A percentile compares a stretch with the other conserved stretches of the same genome.
Evolutionary conservation across 2,113 vertebrate genomes (phyloP).

Genomic region (Hyperopisus bebe): DNA sequence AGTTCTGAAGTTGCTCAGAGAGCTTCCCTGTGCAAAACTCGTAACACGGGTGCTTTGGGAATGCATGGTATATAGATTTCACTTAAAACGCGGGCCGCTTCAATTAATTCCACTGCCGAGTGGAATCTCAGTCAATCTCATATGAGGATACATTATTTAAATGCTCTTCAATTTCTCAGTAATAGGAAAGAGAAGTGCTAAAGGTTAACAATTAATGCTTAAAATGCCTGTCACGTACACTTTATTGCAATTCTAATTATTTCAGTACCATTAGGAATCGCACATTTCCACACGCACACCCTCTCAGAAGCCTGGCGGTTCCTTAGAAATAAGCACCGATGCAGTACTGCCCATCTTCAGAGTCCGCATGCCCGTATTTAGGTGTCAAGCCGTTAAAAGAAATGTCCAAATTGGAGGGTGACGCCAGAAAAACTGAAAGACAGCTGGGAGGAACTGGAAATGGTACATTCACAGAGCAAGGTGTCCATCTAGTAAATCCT

Average conservation of each 20-base stretch:
- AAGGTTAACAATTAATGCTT: conserved; percentile 17
- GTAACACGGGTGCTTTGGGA: not conserved
- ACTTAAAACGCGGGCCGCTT: not conserved
- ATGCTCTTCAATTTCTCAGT: conserved; percentile 19
- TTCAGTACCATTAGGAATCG: not conserved
- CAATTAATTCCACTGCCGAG: conserved; percentile 18
- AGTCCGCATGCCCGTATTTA: not conserved
- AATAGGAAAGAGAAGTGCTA: conserved; percentile 5
- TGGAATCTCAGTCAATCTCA: conserved; percentile 20
- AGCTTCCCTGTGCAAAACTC: not conserved
- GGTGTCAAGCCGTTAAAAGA: not conserved
- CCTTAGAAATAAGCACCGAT: not conserved
- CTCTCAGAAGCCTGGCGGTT: too few relatives aligned
- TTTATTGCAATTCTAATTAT: not conserved
- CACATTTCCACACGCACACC: not conserved
- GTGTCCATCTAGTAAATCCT: not conserved
- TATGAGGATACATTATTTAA: conserved; percentile 18
- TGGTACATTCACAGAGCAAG: not conserved
- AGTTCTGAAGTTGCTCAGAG: not conserved
- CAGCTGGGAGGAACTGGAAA: not conserved
- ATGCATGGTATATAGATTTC: not conserved
- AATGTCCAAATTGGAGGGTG: not conserved
- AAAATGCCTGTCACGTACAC: not conserved
- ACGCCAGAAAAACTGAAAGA: not conserved
- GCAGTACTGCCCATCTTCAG: not conserved